Conservation (phyloP, 2,888 invertebrate genomes). For the Eudasyphora cyanicolor region DNA sequence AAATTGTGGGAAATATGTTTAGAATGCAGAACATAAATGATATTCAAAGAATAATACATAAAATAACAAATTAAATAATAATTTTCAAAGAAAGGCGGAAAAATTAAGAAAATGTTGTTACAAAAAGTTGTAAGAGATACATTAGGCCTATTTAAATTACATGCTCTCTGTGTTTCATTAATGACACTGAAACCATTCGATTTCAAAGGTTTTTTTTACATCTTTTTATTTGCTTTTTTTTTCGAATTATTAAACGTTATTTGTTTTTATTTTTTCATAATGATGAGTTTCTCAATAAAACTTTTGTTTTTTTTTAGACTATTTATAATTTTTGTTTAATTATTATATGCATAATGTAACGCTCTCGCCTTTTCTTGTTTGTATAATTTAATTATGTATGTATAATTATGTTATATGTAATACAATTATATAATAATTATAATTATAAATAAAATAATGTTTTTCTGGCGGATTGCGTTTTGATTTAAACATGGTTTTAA, state of each 20-base stretch:
- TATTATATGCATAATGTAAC: constrained; percentile 53
- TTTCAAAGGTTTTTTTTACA: constrained; percentile 36
- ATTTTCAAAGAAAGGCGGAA: too few relatives aligned
- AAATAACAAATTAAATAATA: too few relatives aligned
- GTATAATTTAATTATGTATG: constrained; percentile 48
- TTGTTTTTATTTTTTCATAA: constrained; percentile 9
- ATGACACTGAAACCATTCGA: too few relatives aligned
- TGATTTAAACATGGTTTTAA: not conserved
- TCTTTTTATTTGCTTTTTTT: constrained; percentile 43
- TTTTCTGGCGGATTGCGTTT: constrained; percentile 61
- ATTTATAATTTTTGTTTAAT: constrained; percentile 33
- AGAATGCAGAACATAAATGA: too few relatives aligned
- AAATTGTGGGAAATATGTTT: too few relatives aligned
- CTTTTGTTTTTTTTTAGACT: too few relatives aligned
- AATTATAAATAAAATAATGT: constrained; percentile 59
- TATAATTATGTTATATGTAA: constrained; percentile 52
- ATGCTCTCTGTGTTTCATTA: too few relatives aligned
- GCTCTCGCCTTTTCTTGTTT: constrained; percentile 42
- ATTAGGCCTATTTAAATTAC: too few relatives aligned
- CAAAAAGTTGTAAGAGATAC: too few relatives aligned
- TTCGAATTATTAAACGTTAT: constrained; percentile 45
- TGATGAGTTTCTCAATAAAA: constrained; percentile 44
- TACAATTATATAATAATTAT: constrained; percentile 61
- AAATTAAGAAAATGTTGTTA: too few relatives aligned
- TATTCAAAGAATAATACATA: too few relatives aligned